phyloP scores from a whole-genome alignment of 2,888 invertebrate species.

The Drosophila barbarae region DNA sequence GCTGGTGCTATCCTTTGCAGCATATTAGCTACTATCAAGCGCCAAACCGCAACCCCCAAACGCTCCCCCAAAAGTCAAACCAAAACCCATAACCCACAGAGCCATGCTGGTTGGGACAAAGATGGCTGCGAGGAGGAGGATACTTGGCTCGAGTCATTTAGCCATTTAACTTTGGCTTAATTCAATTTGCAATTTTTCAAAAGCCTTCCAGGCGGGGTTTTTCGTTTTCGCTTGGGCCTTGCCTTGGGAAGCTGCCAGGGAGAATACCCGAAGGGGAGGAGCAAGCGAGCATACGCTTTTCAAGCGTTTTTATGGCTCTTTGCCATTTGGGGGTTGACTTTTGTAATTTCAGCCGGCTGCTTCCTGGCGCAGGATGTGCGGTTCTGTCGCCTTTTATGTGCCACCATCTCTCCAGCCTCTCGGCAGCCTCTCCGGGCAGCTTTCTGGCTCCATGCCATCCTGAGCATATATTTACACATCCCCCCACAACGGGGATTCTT shows the following conservation, averaged over 20 bases:
- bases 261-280: constrained; percentile 2
- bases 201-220: constrained; percentile 58
- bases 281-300: constrained; percentile 63
- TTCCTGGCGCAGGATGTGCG: constrained; percentile 74
- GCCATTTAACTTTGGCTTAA: constrained; percentile 78
- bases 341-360: constrained; percentile 73
- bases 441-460: constrained; percentile 23
- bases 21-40: constrained; percentile 73
- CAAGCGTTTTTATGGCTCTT: constrained; percentile 66
- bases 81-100: constrained; percentile 23
- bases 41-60: constrained; percentile 69
- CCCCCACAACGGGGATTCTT: constrained; percentile 6
- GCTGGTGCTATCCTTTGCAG: constrained; percentile 65
- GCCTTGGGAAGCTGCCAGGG: constrained; percentile 22
- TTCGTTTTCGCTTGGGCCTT: constrained; percentile 19
- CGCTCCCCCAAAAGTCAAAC: constrained; percentile 17
- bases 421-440: constrained; percentile 3
- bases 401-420: constrained; percentile 10
- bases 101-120: constrained; percentile 22
- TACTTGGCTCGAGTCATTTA: constrained; percentile 76
- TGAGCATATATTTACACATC: constrained; percentile 57
- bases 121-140: constrained; percentile 41
- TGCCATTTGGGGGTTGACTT: constrained; percentile 69
- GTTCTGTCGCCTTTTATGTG: constrained; percentile 70
- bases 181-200: constrained; percentile 80